Evolutionary conservation across 2,113 vertebrate genomes (phyloP), one percentile per base, ranked within the genome.

Genomic region (Labeo rohita): DNA sequence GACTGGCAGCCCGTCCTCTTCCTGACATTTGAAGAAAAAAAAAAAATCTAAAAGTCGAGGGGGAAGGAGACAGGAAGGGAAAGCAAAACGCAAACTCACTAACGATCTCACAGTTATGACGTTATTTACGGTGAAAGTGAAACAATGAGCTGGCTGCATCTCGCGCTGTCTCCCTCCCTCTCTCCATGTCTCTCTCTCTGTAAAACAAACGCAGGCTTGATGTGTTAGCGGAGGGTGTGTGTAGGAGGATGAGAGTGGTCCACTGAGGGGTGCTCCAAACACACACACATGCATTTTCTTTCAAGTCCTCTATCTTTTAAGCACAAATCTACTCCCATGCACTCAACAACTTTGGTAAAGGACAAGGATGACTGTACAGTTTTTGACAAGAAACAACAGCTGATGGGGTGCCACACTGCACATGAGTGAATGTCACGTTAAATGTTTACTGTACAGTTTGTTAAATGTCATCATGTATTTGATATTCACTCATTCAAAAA

Each of bases 1-100:
- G 84, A 88, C 75, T 85, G 88, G 61, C 79, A 81, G 84, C 70
- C 83, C 59, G 36, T 61, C 84, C 70, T 88, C 54, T 76, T 79
- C 88, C 72, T 83, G 86, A 87, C 86, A 73, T 83, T 18, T 65
- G 66, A 11, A 7, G 9, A 4, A 16, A 15, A 16, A 79, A 88
- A 83, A 84, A 56, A 86, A 39, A 83, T 23, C 5, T 23, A 59
- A 16, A 84, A 66, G 66, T 52, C 11, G 5, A 52, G 18, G 18
- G 43, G n/a, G 43, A 39, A 59, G 13, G 8, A 66, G 11, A 77
- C 72, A 47, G 28, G 23, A 45, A 21, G 9, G 9, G 9, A 68
- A 13, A n/a, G 28, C 70, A 36, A 66, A 43, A 15, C 34, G 56
- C 50, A 81, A 78, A 81, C 73, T 54, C 65, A 34, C 73, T 77